phyloP scores from a whole-genome alignment of 1,140 invertebrate genomes.

The Drosophila dunni region DNA sequence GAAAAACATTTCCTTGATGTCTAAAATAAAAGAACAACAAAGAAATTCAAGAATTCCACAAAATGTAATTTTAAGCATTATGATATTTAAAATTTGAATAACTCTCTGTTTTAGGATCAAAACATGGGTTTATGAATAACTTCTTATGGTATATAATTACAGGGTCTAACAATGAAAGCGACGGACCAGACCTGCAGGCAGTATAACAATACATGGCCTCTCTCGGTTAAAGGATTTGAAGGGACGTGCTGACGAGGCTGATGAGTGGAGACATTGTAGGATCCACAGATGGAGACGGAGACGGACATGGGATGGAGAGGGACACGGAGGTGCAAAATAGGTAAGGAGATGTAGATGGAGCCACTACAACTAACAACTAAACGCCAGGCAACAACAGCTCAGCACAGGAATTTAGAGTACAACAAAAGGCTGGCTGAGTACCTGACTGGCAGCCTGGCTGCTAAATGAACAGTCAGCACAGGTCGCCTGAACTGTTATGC shows the following conservation, averaged over 20 bases:
- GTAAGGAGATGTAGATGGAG: slow-evolving; percentile 15
- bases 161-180: slow-evolving; percentile 26
- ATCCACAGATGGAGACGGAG: no score
- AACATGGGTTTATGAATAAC: no score
- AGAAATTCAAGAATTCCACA: no score
- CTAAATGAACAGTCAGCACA: slow-evolving; percentile 59
- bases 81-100: no score
- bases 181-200: slow-evolving; percentile 28
- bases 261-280: slow-evolving; percentile 29
- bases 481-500: slow-evolving; percentile 3
- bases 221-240: slow-evolving; percentile 42
- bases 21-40: no score
- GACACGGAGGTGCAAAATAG: background rate
- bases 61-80: no score
- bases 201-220: slow-evolving; percentile 40
- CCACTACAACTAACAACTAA: slow-evolving; percentile 44
- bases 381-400: slow-evolving; percentile 53
- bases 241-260: slow-evolving; percentile 43
- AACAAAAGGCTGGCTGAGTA: slow-evolving; percentile 51
- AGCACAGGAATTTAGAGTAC: slow-evolving; percentile 63
- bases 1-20: no score
- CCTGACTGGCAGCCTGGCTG: slow-evolving; percentile 4
- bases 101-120: no score
- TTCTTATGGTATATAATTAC: no score
- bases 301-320: slow-evolving; percentile 7